Conservation (phyloP, 1,140 invertebrate genomes). For the Camponotus floridanus region DNA sequence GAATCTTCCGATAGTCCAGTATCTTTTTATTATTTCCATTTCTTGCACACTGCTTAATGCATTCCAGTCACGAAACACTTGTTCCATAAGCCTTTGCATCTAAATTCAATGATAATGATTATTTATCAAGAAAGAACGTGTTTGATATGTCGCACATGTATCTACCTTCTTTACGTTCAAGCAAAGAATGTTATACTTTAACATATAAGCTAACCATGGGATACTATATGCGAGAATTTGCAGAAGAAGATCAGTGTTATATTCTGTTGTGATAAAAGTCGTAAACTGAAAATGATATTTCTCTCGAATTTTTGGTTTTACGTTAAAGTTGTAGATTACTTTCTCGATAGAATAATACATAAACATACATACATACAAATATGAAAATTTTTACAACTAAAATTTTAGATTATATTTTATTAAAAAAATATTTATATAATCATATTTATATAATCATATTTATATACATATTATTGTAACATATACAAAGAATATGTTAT, state of each 20-base stretch:
- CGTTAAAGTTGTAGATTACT: background rate
- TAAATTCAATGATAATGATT: conserved; percentile 1
- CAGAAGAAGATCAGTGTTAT: conserved; percentile 12
- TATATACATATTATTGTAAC: background rate
- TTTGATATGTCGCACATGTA: background rate
- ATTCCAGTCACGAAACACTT: conserved; percentile 19
- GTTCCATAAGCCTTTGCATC: conserved; percentile 20
- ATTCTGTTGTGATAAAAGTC: conserved; percentile 14
- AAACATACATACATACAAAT: conserved; percentile 1
- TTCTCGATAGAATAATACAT: background rate
- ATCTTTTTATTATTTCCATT: conserved; percentile 50
- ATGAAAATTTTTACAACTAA: background rate
- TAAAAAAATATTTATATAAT: too few species aligned
- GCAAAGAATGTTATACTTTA: conserved; percentile 30
- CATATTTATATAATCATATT: background rate
- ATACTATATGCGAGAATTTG: conserved; percentile 15
- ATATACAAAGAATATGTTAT: background rate
- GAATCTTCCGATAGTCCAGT: conserved; percentile 22
- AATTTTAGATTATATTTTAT: too few species aligned
- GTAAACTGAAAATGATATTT: conserved; percentile 39
- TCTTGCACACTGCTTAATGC: conserved; percentile 20
- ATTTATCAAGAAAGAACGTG: background rate
- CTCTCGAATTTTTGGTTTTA: background rate
- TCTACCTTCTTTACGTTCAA: conserved; percentile 27
- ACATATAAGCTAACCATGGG: background rate